These are phyloP conservation scores for Muscicapa comitata DNA, from an alignment of 2,797 vertebrate species.

Conservation along the genomic window DNA sequence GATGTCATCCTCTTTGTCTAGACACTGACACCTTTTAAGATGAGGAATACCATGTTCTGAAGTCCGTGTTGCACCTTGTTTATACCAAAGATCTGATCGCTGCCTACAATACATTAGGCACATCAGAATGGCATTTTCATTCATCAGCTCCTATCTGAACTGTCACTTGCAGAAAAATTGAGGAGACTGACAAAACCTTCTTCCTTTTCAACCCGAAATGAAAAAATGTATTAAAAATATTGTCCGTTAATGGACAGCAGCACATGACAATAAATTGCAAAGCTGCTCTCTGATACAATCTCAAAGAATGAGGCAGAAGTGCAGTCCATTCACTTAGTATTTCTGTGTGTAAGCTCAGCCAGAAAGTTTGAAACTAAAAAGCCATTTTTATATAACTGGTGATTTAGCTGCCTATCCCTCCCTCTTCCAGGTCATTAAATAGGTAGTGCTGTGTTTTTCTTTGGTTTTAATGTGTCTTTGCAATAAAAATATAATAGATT, in stretches of 20 bases:
- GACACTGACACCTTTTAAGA: constrained; percentile 57
- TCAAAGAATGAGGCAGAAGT: neutral
- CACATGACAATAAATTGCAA: constrained; percentile 7
- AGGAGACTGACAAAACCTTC: constrained; percentile 22
- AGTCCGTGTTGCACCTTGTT: constrained; percentile 31
- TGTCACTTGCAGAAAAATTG: constrained; percentile 45
- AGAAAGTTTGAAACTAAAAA: constrained; percentile 7
- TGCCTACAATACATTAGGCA: constrained; percentile 1
- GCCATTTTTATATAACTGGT: neutral
- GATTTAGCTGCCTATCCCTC: neutral
- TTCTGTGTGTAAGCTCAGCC: neutral
- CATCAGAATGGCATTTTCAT: constrained; percentile 47
- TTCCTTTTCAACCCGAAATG: constrained; percentile 32
- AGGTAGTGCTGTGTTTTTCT: neutral
- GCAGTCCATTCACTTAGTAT: neutral
- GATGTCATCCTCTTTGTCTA: constrained; percentile 59
- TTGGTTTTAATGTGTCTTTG: constrained; percentile 17
- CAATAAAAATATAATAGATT: constrained; percentile 5
- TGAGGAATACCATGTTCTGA: constrained; percentile 42
- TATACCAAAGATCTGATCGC: constrained; percentile 29
- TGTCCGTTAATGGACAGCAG: neutral
- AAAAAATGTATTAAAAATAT: constrained; percentile 46
- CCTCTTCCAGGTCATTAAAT: constrained; percentile 7
- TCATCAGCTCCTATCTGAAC: constrained; percentile 44
- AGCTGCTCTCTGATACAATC: neutral